phyloP scores from a whole-genome alignment of 2,113 vertebrate genomes.

The Tauraco erythrolophus region DNA sequence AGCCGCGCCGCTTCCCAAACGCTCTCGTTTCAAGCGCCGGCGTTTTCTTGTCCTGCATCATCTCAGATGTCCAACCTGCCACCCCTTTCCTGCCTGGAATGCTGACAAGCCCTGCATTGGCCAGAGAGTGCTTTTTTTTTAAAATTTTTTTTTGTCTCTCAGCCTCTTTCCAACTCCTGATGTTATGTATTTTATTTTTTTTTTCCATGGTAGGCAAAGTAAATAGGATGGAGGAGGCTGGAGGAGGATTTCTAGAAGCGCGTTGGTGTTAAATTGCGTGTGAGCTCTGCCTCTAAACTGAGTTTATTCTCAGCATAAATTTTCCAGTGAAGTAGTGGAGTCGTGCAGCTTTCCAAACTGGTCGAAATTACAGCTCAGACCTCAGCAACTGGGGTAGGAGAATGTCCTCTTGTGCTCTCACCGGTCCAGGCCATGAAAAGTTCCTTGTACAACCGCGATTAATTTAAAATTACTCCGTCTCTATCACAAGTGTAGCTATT shows the following conservation, averaged over 20 bases:
- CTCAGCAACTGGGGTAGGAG: neutral
- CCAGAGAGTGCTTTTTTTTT: neutral
- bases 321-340: neutral
- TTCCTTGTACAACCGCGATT: neutral
- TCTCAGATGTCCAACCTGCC: constrained; percentile 47
- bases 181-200: neutral
- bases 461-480: neutral
- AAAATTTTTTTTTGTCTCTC: neutral
- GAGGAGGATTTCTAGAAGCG: neutral
- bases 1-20: neutral
- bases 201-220: neutral
- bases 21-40: neutral
- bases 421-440: neutral
- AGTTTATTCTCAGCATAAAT: neutral
- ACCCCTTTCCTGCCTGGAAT: neutral
- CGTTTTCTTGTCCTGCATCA: neutral
- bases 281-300: neutral
- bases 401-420: constrained; percentile 6
- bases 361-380: neutral
- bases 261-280: neutral
- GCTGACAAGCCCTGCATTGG: neutral
- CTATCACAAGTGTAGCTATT: neutral
- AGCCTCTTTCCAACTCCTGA: neutral
- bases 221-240: neutral
- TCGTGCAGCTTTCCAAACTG: neutral